These are phyloP conservation scores for Synanceia verrucosa DNA, from an alignment of 2,797 vertebrate genomes.

Conservation along the genomic window DNA sequence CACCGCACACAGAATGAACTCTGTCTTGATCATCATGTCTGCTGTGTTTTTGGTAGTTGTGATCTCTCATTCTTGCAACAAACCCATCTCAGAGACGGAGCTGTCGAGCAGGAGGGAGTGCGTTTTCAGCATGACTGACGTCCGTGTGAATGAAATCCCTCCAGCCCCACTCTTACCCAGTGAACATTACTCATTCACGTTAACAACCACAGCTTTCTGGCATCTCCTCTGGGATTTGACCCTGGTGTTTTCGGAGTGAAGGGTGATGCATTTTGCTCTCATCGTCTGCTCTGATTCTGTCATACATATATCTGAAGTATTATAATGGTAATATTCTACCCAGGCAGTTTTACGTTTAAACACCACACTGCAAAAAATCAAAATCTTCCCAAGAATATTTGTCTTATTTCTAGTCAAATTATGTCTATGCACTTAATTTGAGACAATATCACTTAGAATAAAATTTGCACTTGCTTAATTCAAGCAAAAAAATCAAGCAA, in stretches of 20 bases:
- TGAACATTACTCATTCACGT: constrained; percentile 49
- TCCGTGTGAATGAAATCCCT: constrained; percentile 35
- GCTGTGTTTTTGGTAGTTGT: constrained; percentile 7
- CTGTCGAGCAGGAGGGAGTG: neutral
- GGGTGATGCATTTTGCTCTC: neutral
- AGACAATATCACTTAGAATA: too few species aligned
- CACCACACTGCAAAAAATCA: too few species aligned
- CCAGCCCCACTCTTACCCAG: constrained; percentile 13
- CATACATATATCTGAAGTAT: neutral
- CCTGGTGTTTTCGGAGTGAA: constrained; percentile 1
- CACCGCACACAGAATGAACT: neutral
- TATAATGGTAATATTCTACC: neutral
- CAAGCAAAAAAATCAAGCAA: too few species aligned
- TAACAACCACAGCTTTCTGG: constrained; percentile 20
- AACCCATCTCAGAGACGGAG: neutral
- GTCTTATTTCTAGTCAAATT: too few species aligned
- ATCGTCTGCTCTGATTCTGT: neutral
- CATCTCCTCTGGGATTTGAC: constrained; percentile 23
- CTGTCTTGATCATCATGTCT: constrained; percentile 4
- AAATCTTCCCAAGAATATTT: too few species aligned
- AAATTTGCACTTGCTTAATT: too few species aligned
- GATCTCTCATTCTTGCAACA: neutral
- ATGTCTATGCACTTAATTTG: too few species aligned
- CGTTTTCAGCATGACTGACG: constrained; percentile 28
- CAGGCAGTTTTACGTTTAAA: neutral